Conservation (phyloP, 2,797 vertebrate species). For the Phalanger gymnotis region DNA sequence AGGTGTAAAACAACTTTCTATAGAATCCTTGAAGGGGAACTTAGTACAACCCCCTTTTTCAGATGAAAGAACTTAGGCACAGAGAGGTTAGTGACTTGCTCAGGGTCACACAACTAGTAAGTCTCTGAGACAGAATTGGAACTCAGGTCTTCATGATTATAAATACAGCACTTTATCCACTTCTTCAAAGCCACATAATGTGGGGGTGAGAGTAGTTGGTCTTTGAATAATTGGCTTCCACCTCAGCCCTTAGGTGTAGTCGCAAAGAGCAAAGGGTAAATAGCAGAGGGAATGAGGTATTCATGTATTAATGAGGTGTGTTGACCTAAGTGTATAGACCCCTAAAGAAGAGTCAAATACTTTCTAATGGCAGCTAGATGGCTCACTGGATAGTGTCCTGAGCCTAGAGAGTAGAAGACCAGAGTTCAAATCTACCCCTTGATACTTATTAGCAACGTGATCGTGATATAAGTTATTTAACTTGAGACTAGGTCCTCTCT, state of each 20-base stretch:
- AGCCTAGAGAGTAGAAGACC: neutral
- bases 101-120: neutral
- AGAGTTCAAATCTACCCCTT: neutral
- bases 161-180: neutral
- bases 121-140: neutral
- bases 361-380: neutral
- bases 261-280: neutral
- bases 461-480: neutral
- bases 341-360: neutral
- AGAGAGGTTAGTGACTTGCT: neutral
- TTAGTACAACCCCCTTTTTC: neutral
- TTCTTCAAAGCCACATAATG: neutral
- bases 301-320: neutral
- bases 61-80: neutral
- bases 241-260: neutral
- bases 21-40: too few relatives aligned
- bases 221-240: neutral
- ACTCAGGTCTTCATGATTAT: neutral
- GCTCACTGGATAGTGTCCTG: neutral
- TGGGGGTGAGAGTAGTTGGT: neutral
- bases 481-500: neutral
- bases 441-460: neutral
- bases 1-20: neutral
- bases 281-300: neutral
- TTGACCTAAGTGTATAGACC: neutral